Evolutionary conservation across 1,140 invertebrate genomes (phyloP).

Genomic region (Drosophila lini): DNA sequence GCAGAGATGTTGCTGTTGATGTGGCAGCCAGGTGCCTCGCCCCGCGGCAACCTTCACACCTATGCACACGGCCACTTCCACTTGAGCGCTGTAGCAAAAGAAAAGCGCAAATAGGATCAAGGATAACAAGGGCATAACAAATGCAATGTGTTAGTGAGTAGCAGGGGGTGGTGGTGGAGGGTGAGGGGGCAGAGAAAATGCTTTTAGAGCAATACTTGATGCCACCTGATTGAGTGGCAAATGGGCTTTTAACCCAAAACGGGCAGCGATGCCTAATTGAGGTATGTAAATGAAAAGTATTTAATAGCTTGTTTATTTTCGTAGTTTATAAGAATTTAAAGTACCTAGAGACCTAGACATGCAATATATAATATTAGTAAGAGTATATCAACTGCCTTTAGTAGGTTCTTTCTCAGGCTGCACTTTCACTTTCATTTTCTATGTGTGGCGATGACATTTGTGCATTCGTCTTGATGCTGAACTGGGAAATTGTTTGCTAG

Average conservation of each 20-base stretch:
- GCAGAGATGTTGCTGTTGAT: slow-evolving; percentile 20
- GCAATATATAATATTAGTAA: neutral
- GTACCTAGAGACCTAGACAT: neutral
- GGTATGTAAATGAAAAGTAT: neutral
- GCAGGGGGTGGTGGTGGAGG: neutral
- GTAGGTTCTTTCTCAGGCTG: neutral
- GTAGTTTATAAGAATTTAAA: too few species aligned
- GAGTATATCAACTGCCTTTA: neutral
- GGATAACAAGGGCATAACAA: slow-evolving; percentile 49
- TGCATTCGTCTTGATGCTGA: slow-evolving; percentile 29
- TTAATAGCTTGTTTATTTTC: too few species aligned
- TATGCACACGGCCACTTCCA: slow-evolving; percentile 46
- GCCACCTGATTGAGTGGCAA: slow-evolving; percentile 57
- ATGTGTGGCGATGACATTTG: slow-evolving; percentile 29
- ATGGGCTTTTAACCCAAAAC: slow-evolving; percentile 49
- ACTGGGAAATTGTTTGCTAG: slow-evolving; percentile 44
- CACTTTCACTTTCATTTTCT: neutral
- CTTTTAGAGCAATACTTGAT: slow-evolving; percentile 48
- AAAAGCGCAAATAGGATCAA: slow-evolving; percentile 70
- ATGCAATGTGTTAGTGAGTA: slow-evolving; percentile 8
- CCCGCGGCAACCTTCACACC: slow-evolving; percentile 60
- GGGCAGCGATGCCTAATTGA: slow-evolving; percentile 29
- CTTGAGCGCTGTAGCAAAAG: slow-evolving; percentile 38
- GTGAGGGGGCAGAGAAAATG: slow-evolving; percentile 24
- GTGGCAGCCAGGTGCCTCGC: slow-evolving; percentile 24